phyloP scores from a whole-genome alignment of 30 jellyfish, hydroid and myxozoan species.

The Clytia hemisphaerica region DNA sequence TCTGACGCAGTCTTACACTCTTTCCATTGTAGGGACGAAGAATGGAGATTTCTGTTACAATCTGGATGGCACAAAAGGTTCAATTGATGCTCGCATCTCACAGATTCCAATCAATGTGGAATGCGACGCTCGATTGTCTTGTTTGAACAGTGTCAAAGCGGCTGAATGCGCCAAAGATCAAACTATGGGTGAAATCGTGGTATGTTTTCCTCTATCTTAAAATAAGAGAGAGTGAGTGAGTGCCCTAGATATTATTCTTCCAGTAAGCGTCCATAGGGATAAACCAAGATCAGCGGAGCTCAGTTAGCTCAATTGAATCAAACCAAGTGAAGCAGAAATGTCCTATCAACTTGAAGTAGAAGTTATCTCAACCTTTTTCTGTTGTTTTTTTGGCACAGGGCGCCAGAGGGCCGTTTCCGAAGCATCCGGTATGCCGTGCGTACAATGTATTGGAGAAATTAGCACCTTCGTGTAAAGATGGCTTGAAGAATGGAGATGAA shows the following conservation, averaged over 20 bases:
- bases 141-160: conserved; percentile 12
- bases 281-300: too few relatives aligned
- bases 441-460: conserved; percentile 26
- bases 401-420: conserved; percentile 15
- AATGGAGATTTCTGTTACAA: conserved; percentile 38
- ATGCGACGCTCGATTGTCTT: conserved; percentile 39
- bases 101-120: conserved; percentile 45
- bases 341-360: neutral
- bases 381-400: neutral
- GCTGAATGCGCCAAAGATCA: neutral
- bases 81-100: conserved; percentile 22
- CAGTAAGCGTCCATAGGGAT: neutral
- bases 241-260: neutral
- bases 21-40: conserved; percentile 7
- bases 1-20: neutral
- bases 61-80: conserved; percentile 19
- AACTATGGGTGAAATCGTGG: conserved; percentile 21
- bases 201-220: neutral
- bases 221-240: neutral
- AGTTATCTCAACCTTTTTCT: neutral
- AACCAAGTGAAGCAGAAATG: too few relatives aligned
- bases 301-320: too few relatives aligned
- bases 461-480: conserved; percentile 38
- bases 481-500: conserved; percentile 30
- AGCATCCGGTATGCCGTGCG: conserved; percentile 27